Conservation (phyloP, 2,797 vertebrate genomes). For the Delichon dasypus region DNA sequence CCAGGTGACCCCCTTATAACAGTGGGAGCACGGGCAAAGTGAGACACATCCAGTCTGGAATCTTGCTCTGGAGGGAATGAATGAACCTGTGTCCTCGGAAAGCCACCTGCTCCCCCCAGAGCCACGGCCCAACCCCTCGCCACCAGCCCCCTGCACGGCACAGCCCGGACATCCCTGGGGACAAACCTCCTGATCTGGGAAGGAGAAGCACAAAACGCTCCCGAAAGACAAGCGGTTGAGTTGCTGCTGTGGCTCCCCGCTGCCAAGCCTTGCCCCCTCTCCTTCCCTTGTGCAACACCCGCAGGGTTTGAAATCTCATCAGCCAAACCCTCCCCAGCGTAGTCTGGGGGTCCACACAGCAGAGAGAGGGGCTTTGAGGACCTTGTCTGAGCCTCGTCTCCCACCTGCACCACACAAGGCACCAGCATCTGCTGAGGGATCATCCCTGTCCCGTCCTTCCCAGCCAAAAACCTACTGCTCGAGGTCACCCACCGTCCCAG, state of each 20-base stretch:
- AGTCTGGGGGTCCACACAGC: not conserved
- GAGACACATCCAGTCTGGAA: not conserved
- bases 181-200: not conserved
- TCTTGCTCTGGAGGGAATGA: not conserved
- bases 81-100: not conserved
- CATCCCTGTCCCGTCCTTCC: accelerated
- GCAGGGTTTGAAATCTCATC: constrained; percentile 13
- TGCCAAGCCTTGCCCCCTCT: not conserved
- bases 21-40: not conserved
- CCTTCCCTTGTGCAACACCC: not conserved
- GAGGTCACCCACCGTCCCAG: not conserved
- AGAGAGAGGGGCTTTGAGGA: not conserved
- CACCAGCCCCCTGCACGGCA: not conserved
- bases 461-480: not conserved
- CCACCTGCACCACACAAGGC: not conserved
- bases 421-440: not conserved
- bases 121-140: accelerated
- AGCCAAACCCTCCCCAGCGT: not conserved
- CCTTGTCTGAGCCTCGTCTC: accelerated
- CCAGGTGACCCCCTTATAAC: not conserved
- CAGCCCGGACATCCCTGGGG: not conserved
- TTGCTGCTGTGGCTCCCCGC: not conserved
- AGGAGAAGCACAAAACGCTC: not conserved
- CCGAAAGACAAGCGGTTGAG: accelerated
- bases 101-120: not conserved